These are phyloP conservation scores for Columba livia DNA, from an alignment of 2,113 vertebrate genomes.

Conservation along the genomic window DNA sequence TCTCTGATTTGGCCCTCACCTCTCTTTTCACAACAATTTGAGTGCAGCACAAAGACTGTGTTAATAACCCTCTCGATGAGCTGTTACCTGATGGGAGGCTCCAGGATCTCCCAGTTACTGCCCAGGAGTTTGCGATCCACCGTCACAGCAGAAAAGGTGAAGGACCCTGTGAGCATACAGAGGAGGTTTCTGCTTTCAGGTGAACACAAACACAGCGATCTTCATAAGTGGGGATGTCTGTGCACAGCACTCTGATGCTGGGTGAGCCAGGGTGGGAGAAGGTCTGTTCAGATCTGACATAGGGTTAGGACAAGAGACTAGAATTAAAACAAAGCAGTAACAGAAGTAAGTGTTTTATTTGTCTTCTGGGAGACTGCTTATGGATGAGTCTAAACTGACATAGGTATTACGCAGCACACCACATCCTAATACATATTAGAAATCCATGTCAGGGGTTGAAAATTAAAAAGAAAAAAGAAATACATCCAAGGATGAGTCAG, in stretches of 20 bases:
- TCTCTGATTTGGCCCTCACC: not conserved
- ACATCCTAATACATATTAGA: not conserved
- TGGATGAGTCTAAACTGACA: not conserved
- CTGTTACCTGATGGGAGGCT: not conserved
- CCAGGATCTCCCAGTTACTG: not conserved
- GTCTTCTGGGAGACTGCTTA: not conserved
- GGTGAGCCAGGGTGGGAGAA: not conserved
- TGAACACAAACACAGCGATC: not conserved
- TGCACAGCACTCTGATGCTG: not conserved
- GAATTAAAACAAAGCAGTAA: slow-evolving; percentile 39
- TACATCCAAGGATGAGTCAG: slow-evolving; percentile 42
- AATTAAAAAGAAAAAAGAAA: slow-evolving; percentile 27
- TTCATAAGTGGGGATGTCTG: not conserved
- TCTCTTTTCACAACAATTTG: not conserved
- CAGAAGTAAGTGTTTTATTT: slow-evolving; percentile 35
- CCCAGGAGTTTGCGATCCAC: not conserved
- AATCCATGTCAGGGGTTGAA: not conserved
- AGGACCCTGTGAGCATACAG: not conserved
- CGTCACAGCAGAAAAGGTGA: not conserved
- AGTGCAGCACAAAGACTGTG: not conserved
- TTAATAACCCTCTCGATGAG: not conserved
- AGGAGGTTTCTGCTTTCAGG: not conserved
- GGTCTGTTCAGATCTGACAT: not conserved
- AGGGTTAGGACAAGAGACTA: slow-evolving; percentile 5
- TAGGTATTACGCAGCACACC: not conserved